phyloP scores from a whole-genome alignment of 2,113 vertebrate species.

The Syrmaticus mikado region DNA sequence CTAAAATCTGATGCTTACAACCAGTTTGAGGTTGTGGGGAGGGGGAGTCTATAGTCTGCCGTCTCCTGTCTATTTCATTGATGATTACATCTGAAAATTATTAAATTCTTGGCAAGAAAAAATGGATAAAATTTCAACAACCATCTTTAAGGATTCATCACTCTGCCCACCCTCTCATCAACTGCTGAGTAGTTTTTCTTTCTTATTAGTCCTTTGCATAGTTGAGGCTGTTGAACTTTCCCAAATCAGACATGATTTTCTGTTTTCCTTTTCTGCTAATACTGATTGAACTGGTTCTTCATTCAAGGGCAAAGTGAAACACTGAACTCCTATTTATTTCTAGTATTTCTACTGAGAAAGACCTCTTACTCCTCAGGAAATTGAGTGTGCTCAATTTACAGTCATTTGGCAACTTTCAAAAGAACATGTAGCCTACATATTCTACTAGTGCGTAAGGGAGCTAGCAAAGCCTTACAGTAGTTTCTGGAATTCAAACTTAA shows the following conservation, averaged over 20 bases:
- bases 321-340: background rate
- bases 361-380: background rate
- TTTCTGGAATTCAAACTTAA: background rate
- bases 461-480: background rate
- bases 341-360: background rate
- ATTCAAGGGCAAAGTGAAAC: background rate
- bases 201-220: background rate
- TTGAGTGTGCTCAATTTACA: background rate
- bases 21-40: background rate
- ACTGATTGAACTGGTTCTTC: background rate
- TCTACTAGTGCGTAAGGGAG: background rate
- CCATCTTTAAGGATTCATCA: background rate
- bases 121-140: background rate
- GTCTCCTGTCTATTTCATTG: rapidly evolving
- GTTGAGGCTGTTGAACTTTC: background rate
- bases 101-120: background rate
- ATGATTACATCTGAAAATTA: background rate
- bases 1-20: background rate
- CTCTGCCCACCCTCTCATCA: background rate
- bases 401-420: background rate
- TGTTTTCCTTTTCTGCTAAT: background rate
- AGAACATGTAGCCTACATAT: background rate
- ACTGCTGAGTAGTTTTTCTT: background rate
- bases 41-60: background rate
- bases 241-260: background rate